Percentiles rank a stretch among this genome's conserved stretches.
phyloP scores from a whole-genome alignment of 2,113 vertebrate genomes.

The Cyphomyrus discorhynchus region DNA sequence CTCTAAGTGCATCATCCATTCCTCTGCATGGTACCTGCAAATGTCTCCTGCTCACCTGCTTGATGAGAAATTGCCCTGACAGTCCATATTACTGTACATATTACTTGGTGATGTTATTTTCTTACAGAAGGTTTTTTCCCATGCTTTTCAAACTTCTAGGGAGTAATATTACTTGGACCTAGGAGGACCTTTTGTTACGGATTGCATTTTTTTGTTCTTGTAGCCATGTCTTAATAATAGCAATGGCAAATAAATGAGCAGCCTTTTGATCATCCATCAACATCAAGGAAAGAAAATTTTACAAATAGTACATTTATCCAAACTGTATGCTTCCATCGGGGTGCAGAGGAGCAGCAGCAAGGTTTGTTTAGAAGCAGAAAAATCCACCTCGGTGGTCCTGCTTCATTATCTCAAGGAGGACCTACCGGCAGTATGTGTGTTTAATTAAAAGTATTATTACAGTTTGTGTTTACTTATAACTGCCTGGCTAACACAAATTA shows the following conservation, averaged over 20 bases:
- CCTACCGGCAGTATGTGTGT: neutral
- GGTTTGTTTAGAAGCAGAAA: neutral
- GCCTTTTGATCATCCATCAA: conserved; percentile 5
- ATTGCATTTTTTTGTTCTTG: neutral
- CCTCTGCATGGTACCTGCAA: neutral
- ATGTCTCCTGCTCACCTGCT: neutral
- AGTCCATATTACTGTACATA: neutral
- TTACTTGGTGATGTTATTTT: neutral
- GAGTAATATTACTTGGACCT: neutral
- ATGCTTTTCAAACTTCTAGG: neutral
- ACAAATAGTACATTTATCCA: conserved; percentile 5
- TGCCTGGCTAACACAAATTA: conserved; percentile 6
- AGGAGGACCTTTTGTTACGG: neutral
- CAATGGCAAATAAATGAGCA: neutral
- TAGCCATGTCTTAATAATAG: neutral
- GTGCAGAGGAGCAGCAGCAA: neutral
- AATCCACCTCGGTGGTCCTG: neutral
- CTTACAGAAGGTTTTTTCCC: neutral
- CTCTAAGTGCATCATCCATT: neutral
- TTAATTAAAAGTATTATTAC: conserved; percentile 1
- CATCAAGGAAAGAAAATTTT: conserved; percentile 1
- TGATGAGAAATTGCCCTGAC: neutral
- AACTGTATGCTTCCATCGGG: neutral
- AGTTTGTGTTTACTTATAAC: neutral
- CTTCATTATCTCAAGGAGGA: neutral